Evolutionary conservation across 2,888 invertebrate genomes (phyloP).

Genomic region (Mantis religiosa): DNA sequence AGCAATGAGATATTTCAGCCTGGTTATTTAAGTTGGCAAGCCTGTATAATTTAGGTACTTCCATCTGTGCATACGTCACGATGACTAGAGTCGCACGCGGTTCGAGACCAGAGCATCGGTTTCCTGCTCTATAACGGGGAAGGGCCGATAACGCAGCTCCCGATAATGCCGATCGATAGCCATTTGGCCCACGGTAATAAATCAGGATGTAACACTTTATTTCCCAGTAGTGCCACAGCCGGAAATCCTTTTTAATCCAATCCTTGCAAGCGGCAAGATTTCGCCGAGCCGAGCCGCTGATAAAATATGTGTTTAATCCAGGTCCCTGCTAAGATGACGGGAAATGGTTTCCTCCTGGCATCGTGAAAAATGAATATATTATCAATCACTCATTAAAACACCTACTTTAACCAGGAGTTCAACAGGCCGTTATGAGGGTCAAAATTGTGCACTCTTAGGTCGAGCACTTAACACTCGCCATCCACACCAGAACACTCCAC

Average conservation of each 20-base stretch:
- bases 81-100: no score
- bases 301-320: neutral
- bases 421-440: no score
- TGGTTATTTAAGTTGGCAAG: no score
- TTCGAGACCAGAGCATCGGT: neutral
- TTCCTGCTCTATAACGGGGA: neutral
- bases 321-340: neutral
- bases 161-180: neutral
- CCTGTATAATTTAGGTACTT: no score
- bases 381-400: neutral
- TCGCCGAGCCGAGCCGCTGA: neutral
- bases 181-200: neutral
- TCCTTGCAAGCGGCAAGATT: neutral
- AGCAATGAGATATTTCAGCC: no score
- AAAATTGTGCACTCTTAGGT: no score
- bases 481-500: no score
- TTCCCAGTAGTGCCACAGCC: neutral
- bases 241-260: neutral
- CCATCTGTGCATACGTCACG: no score
- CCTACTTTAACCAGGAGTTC: no score
- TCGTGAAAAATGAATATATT: neutral
- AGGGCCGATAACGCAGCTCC: neutral
- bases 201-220: neutral
- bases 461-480: no score
- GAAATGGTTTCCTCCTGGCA: neutral